Percentiles rank a stretch among this genome's conserved stretches.
Conservation (phyloP, 2,888 invertebrate genomes). For the Mythimna pallens region DNA sequence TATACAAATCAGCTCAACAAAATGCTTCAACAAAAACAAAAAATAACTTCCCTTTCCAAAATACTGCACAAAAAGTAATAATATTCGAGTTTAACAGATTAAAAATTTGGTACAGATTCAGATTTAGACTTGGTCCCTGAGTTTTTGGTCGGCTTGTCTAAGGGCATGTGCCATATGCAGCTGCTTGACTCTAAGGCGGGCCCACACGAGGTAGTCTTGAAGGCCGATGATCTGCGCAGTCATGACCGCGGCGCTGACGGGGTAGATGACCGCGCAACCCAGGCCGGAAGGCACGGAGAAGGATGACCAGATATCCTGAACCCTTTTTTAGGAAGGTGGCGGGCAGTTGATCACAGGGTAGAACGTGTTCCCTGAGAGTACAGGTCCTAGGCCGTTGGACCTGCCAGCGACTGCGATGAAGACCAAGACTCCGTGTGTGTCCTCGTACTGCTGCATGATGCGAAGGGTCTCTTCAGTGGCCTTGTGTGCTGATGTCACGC, state of each 20-base stretch:
- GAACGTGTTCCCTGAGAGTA: slow-evolving; percentile 97
- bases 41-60: slow-evolving; percentile 12
- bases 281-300: too few relatives aligned
- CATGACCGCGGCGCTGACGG: slow-evolving; percentile 97
- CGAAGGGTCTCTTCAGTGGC: slow-evolving; percentile 93
- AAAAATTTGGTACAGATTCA: background rate
- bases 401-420: slow-evolving; percentile 99
- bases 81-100: slow-evolving; percentile 46
- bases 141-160: slow-evolving; percentile 93
- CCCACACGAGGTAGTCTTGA: slow-evolving; percentile 96
- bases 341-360: slow-evolving; percentile 99
- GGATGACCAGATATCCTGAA: slow-evolving; percentile 70
- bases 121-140: slow-evolving; percentile 74
- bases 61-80: slow-evolving; percentile 49
- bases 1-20: slow-evolving; percentile 19
- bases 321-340: slow-evolving; percentile 93
- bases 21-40: slow-evolving; percentile 1
- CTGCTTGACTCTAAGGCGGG: slow-evolving; percentile 94
- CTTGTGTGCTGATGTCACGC: slow-evolving; percentile 99
- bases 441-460: slow-evolving; percentile 90
- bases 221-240: slow-evolving; percentile 98
- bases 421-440: slow-evolving; percentile 94
- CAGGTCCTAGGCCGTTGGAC: slow-evolving; percentile 99
- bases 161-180: slow-evolving; percentile 94
- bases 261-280: slow-evolving; percentile 93